Evolutionary conservation across 1,140 invertebrate genomes (phyloP), one percentile per base, ranked within the genome.

Genomic region (Ooceraea biroi): DNA sequence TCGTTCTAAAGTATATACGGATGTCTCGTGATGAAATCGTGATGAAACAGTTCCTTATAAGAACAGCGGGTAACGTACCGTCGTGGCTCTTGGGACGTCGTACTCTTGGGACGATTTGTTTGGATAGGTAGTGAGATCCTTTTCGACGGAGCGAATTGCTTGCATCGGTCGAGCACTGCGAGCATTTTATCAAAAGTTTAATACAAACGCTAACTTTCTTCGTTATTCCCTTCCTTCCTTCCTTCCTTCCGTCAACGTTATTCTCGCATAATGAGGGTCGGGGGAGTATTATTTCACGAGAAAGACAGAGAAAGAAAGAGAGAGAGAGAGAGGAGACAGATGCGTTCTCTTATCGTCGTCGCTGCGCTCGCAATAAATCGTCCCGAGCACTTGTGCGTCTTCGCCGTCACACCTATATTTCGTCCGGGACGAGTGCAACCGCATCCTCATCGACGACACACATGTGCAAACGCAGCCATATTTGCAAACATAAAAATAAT

Each of bases 171-270:
- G 50, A 68, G 46, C 68, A 80, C 82, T 76, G 82, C 48, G 68
- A 84, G 74, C 82, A 68, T 88, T 85, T 89, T 88, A 88, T 89
- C 88, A 89, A 88, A 90, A 87, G 88, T 90, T 88, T 89, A 85
- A 89, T 88, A 83, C 88, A 85, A 85, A 89, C 83, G 85, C 84
- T 91, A 91, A 91, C 86, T 91, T 91, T 90, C 88, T 91, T 91
- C 89, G 90, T 90, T 90, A 90, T 89, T 86, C 87, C 87, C 90
- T 90, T 90, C 86, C 76, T 80, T 80, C 87, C 90, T 90, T 90
- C 86, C 76, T 80, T 80, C 50, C 83, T 88, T 87, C 87, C 89
- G 87, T 91, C 90, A 91, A 91, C 90, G 91, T 91, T 91, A 91
- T 91, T 91, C 89, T 90, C 87, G 90, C 87, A 91, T 91, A 91